These are phyloP conservation scores for Gymnodraco acuticeps DNA, from an alignment of 2,797 vertebrate species.

Conservation along the genomic window DNA sequence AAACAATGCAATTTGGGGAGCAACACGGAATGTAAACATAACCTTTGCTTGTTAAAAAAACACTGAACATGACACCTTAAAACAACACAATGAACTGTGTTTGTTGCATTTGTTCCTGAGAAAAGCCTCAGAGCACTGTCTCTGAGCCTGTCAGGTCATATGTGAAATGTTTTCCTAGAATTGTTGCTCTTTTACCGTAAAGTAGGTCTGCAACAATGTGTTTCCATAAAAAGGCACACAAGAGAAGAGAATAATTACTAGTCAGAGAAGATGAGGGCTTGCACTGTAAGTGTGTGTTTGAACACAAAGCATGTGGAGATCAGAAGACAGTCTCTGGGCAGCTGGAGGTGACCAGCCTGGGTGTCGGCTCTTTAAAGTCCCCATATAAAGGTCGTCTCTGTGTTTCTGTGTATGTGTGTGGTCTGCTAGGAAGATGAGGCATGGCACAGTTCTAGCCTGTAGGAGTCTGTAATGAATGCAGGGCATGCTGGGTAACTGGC, in stretches of 20 bases:
- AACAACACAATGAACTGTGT: slow-evolving; percentile 8
- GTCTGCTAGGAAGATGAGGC: slow-evolving; percentile 51
- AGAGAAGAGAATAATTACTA: neutral
- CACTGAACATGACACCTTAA: neutral
- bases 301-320: neutral
- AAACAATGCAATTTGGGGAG: neutral
- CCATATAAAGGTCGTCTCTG: slow-evolving; percentile 70
- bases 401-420: neutral
- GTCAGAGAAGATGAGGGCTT: slow-evolving; percentile 11
- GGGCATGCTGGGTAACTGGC: slow-evolving; percentile 67
- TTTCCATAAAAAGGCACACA: neutral
- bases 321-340: slow-evolving; percentile 27
- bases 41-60: neutral
- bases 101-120: slow-evolving; percentile 30
- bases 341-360: slow-evolving; percentile 28
- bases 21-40: neutral
- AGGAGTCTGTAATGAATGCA: slow-evolving; percentile 67
- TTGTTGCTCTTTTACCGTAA: neutral
- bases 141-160: neutral
- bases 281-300: neutral
- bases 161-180: neutral
- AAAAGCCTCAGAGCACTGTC: neutral
- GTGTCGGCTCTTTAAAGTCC: slow-evolving; percentile 48
- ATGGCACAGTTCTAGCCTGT: slow-evolving; percentile 57
- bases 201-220: neutral